These are phyloP conservation scores for Poecilia latipinna DNA, from an alignment of 2,113 vertebrate species.

Conservation along the genomic window DNA sequence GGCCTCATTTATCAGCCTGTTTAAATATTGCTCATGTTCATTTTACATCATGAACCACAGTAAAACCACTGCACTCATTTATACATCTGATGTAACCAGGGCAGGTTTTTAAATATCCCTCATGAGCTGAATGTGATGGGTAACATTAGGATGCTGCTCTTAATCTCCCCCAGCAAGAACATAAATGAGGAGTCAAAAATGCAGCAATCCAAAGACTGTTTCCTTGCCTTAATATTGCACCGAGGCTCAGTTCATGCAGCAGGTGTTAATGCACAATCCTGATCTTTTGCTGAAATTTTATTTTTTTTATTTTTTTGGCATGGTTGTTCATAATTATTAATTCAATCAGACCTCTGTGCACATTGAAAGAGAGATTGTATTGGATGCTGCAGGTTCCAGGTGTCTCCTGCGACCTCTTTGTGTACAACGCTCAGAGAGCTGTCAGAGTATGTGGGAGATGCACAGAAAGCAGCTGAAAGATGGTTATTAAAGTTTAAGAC, in stretches of 20 bases:
- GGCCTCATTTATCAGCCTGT: slow-evolving; percentile 46
- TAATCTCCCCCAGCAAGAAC: slow-evolving; percentile 3
- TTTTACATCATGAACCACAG: slow-evolving; percentile 26
- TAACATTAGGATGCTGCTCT: slow-evolving; percentile 11
- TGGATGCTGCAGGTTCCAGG: too few species aligned
- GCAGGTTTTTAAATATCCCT: slow-evolving; percentile 7
- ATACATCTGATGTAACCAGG: slow-evolving; percentile 19
- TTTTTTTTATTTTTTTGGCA: too few species aligned
- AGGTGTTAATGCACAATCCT: too few species aligned
- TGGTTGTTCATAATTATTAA: too few species aligned
- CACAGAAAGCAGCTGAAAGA: too few species aligned
- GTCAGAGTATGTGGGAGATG: too few species aligned
- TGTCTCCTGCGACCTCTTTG: too few species aligned
- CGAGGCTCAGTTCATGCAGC: background rate
- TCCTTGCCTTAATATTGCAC: background rate
- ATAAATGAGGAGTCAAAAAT: slow-evolving; percentile 15
- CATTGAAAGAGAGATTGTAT: too few species aligned
- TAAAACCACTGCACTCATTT: slow-evolving; percentile 7
- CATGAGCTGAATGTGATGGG: background rate
- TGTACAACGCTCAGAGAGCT: too few species aligned
- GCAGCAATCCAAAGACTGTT: slow-evolving; percentile 12
- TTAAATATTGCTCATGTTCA: slow-evolving; percentile 28
- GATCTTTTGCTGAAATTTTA: too few species aligned
- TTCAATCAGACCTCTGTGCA: too few species aligned
- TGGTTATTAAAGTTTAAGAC: too few species aligned